A percentile compares a stretch with the other conserved stretches of the same genome.
phyloP scores from a whole-genome alignment of 1,140 invertebrate species.

The Gerris buenoi region DNA sequence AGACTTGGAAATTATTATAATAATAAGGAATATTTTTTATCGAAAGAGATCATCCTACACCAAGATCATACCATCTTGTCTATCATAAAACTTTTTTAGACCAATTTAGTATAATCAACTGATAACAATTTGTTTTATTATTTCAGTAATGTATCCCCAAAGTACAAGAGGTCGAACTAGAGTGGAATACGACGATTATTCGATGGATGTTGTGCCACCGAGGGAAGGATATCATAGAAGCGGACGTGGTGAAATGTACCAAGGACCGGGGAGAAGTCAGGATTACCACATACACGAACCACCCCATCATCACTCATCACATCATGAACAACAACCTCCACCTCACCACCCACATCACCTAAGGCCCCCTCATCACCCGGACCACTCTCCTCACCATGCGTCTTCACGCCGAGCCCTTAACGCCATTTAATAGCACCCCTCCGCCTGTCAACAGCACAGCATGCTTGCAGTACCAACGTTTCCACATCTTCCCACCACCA shows the following conservation, averaged over 20 bases:
- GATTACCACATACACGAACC: conserved; percentile 4
- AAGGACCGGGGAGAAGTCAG: background rate
- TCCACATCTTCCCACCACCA: background rate
- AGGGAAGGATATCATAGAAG: conserved; percentile 11
- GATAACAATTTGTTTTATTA: too few relatives aligned
- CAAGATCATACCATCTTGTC: too few relatives aligned
- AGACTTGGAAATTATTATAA: too few relatives aligned
- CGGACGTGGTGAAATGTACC: conserved; percentile 12
- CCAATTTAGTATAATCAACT: too few relatives aligned
- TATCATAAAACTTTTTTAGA: too few relatives aligned
- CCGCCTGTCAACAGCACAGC: conserved; percentile 2
- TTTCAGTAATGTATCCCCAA: background rate
- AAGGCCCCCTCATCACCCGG: conserved; percentile 18
- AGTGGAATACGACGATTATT: conserved; percentile 31
- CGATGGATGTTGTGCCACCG: conserved; percentile 13
- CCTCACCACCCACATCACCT: conserved; percentile 22
- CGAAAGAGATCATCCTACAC: too few relatives aligned
- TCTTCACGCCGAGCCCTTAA: conserved; percentile 35
- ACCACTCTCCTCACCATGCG: conserved; percentile 32
- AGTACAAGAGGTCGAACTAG: conserved; percentile 25
- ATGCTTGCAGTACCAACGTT: background rate
- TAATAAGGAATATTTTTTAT: too few relatives aligned
- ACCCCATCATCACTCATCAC: conserved; percentile 11
- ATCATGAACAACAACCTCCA: conserved; percentile 13
- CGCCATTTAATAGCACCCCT: conserved; percentile 31